Base-by-base conservation (phyloP, 2,888 invertebrate genomes). In the Meliscaeva auricollis region DNA sequence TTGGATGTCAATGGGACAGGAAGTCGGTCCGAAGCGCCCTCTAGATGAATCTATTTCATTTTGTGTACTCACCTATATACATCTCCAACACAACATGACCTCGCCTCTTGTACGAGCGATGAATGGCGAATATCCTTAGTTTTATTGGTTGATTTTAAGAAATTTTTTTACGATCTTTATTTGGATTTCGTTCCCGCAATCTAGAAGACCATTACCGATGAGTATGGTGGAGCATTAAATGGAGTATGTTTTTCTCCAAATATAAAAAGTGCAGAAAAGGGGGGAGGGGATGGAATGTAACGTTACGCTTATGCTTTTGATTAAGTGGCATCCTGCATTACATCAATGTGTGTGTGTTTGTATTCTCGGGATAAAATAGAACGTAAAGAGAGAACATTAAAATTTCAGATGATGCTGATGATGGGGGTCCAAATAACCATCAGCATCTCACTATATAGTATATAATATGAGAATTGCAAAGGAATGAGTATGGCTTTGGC, bases 71-170 rank as follows among this genome's bases (percentile, higher is more conserved):
- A 9, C 72, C n/a, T 3, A 38, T 3, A 38, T n/a, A 6, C 11
- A 11, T 5, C 38, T 50, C 8, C n/a, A 54, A 11, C 35, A 35
- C 50, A 46, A 20, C 64, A 32, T 44, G 44, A 22, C 62, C 58
- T 20, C n/a, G 20, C 9, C 35, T 56, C 11, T 15, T 48, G 1
- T 30, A 81, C 76, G 69, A 80, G 80, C 60, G 50, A 73, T 76
- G 85, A 81, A 85, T 85, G 76, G 76, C 9, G 60, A 85, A 73
- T 76, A 72, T 64, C 44, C 54, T 70, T 77, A 73, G 76, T 85
- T 85, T 85, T 85, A 85, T 85, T 85, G 85, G 85, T 81, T 85
- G 85, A 85, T 85, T 85, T 85, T 85, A 80, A 85, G 85, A 50
- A 77, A 76, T 77, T 80, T 4, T n/a, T 64, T 85, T 81, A 85